These are phyloP conservation scores for Alfaro cultratus DNA, from an alignment of 2,797 vertebrate genomes.

Conservation along the genomic window DNA sequence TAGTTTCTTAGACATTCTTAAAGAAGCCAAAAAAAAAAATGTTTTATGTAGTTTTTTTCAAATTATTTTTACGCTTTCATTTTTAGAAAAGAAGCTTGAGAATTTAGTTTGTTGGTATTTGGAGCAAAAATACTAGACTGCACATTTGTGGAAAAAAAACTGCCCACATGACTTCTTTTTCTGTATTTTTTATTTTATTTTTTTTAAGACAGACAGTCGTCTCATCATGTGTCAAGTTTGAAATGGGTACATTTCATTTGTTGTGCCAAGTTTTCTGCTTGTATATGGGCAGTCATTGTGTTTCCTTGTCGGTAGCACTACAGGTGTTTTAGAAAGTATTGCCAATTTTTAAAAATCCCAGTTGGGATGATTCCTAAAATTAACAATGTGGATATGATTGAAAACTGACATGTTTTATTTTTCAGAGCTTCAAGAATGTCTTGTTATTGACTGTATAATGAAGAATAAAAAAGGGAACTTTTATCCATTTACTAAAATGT, in stretches of 20 bases:
- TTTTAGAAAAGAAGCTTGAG: not conserved
- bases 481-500: conserved; percentile 32
- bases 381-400: not conserved
- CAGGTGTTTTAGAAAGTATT: not conserved
- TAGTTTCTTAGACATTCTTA: not conserved
- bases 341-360: not conserved
- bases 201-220: not conserved
- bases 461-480: conserved; percentile 49
- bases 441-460: conserved; percentile 3
- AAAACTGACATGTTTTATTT: conserved; percentile 7
- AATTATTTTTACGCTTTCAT: not conserved
- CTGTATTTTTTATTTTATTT: not conserved
- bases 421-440: not conserved
- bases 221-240: not conserved
- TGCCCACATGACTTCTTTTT: not conserved
- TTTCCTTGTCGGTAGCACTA: not conserved
- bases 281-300: not conserved
- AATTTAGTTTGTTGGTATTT: not conserved
- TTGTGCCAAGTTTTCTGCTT: conserved; percentile 35
- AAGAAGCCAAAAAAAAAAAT: not conserved
- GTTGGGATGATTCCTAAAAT: not conserved
- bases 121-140: not conserved
- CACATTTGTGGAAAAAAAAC: not conserved
- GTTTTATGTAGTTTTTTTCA: not conserved
- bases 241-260: not conserved